Evolutionary conservation across 2,113 vertebrate genomes (phyloP), one percentile per base, ranked within the genome.

Genomic region (Naja naja): DNA sequence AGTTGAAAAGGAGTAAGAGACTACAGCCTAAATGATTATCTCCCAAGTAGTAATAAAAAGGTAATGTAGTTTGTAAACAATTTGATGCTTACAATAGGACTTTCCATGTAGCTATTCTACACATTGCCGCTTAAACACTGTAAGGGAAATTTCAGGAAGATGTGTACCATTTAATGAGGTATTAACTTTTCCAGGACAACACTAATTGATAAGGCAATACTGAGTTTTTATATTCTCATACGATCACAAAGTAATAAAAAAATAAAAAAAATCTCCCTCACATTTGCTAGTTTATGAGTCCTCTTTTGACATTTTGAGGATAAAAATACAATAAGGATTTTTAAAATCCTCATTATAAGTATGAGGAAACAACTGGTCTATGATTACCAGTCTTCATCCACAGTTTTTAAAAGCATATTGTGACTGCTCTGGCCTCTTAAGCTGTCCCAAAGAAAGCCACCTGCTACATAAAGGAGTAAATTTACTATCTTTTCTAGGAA

Each of bases 321-420:
- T 43, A 55, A 39, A 81, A 52, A 12, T n/a, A 18, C 52, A 39
- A 3, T 60, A 39, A 27, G 30, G 25, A 47, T 89, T 81, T 89
- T 85, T 74, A 89, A 18, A 56, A 90, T 1, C 16, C 3, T 86
- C 43, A 60, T 58, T 87, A 87, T 14, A 20, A 16, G 91, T 89
- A 93, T 25, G 45, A 14, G 74, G 43, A 60, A 96, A 96, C 81
- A 95, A 56, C 52, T 91, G 25, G 27, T 10, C 4, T 45, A 45
- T 12, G 30, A 49, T 23, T 92, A 52, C 90, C 93, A 74, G 74
- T 87, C 85, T 94, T 95, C 94, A 94, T 85, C 92, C 92, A 96
- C 88, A 95, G 95, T 93, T 93, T 20, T 89, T 93, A 93, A 91
- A 92, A 91, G 90, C 91, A 45, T 94, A 94, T 45, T 86, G 23